Base-by-base conservation (phyloP, 1,140 invertebrate genomes). In the Temnothorax longispinosus region DNA sequence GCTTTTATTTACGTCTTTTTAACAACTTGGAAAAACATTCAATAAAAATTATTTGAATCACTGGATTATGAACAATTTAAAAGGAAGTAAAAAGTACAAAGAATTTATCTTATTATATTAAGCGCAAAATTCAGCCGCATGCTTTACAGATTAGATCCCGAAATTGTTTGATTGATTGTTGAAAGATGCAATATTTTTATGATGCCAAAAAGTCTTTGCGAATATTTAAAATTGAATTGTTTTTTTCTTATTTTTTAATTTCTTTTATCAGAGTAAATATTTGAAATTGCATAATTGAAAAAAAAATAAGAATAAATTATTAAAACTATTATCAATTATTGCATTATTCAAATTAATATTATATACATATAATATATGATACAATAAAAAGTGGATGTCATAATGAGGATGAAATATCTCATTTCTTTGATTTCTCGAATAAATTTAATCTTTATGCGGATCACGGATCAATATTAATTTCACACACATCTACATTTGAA, bases 391-490 rank as follows among this genome's bases (percentile, higher is more conserved):
- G 0, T 18, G 11, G 21, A 71, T 54, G 56, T 44, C 18, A 54
- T 3, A 15, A 38, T n/a, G n/a, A 44, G 7, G 7, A 47, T 8
- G n/a, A 80, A 69, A 47, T 67, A 56, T 81, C 21, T 71, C 62
- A 54, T 13, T 77, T 47, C 18, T 56, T 71, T 38, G 5, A 56
- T 56, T 80, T 67, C 35, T 56, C 21, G 21, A 10, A 56, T 71
- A 15, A 81, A 71, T 81, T 81, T 81, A 71, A 81, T 81, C 35
- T 80, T 69, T 52, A 44, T 38, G 10, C 21, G 27, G n/a, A 44
- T 27, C 47, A 54, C 15, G 11, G 10, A 15, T 81, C 38, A 81
- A 81, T 81, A 69, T 69, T 56, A 71, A 81, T 81, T 52, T 81
- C 13, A 38, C 4, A 13, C n/a, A 38, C 2, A 13, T 21, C n/a